Base-by-base conservation (phyloP, 2,797 vertebrate species). In the Cryptoprocta ferox region DNA sequence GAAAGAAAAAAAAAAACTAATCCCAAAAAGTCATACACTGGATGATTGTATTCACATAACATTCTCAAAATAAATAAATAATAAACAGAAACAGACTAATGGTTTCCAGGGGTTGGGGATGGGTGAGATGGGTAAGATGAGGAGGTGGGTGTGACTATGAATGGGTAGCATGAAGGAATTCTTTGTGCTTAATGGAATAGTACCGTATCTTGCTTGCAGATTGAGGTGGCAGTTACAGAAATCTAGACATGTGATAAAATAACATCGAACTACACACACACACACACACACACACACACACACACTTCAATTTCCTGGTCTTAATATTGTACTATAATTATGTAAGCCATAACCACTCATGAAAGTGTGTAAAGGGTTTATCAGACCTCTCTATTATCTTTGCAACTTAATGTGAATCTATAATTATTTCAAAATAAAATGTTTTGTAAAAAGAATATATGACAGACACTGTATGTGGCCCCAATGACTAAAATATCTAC, bases 401-500 rank as follows among this genome's bases (percentile, higher is more conserved):
- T 95, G 32, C 18, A 45, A 45, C 73, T 45, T 75, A 45, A 42
- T 45, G 15, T 75, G 15, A 75, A 75, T 45, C 73, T 32, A 6
- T 32, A 79, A 83, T 71, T 71, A 89, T 71, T 88, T 82, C 53
- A 37, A 91, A 96, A 65, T 73, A 42, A 42, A 73, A 21, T 9
- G 10, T 75, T 63, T 63, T 63, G 45, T 42, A 82, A 86, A 83
- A 50, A 26, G 7, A 75, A 59, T n/a, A 66, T 24, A 15, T 79
- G 18, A 65, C 8, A 68, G 53, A 86, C 5, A 84, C 21, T 11
- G 0, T 28, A 91, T 63, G 32, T 50, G 32, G 35, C 7, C 68
- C 16, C 26, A 73, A 97, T 79, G 24, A 35, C 66, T 92, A 73
- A 89, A 95, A 65, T 85, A 59, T 61, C 91, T 92, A 68, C 48